A percentile compares a stretch with the other conserved stretches of the same genome.
phyloP scores from a whole-genome alignment of 2,113 vertebrate genomes.

The Trinectes maculatus region DNA sequence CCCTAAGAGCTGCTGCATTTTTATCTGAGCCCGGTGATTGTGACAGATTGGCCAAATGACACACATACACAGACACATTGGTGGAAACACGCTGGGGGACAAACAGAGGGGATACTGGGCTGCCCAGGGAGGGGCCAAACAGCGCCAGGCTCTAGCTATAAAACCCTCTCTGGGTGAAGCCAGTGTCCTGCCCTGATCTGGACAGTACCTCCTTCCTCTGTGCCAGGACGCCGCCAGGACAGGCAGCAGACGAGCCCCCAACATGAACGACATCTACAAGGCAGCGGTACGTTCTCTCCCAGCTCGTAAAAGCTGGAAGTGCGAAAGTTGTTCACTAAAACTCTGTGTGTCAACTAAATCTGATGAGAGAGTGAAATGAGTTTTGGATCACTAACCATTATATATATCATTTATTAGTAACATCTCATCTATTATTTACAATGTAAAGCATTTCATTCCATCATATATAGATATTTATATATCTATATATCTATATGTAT shows the following conservation, averaged over 20 bases:
- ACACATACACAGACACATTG: constrained; percentile 64
- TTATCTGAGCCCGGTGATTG: constrained; percentile 81
- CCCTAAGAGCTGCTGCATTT: constrained; percentile 77
- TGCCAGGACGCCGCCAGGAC: constrained; percentile 66
- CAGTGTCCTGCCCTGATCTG: constrained; percentile 73
- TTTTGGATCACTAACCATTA: neutral
- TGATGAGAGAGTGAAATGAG: constrained; percentile 9
- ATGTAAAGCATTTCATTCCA: neutral
- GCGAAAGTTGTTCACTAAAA: constrained; percentile 11
- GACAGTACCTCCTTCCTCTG: constrained; percentile 61
- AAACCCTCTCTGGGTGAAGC: constrained; percentile 68
- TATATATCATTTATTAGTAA: neutral
- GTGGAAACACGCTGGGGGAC: constrained; percentile 44
- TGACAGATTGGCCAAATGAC: constrained; percentile 78
- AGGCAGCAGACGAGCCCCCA: constrained; percentile 66
- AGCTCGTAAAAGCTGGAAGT: constrained; percentile 4
- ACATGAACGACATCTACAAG: constrained; percentile 84
- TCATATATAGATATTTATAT: too few relatives aligned
- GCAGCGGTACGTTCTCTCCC: constrained; percentile 75
- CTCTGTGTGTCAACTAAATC: constrained; percentile 28
- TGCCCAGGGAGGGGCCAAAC: constrained; percentile 65
- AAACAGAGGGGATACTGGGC: constrained; percentile 56
- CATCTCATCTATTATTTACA: too few relatives aligned
- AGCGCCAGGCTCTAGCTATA: constrained; percentile 66
- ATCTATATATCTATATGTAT: too few relatives aligned